These are phyloP conservation scores for Andrena hattorfiana DNA, from an alignment of 2,888 invertebrate species.

Conservation along the genomic window DNA sequence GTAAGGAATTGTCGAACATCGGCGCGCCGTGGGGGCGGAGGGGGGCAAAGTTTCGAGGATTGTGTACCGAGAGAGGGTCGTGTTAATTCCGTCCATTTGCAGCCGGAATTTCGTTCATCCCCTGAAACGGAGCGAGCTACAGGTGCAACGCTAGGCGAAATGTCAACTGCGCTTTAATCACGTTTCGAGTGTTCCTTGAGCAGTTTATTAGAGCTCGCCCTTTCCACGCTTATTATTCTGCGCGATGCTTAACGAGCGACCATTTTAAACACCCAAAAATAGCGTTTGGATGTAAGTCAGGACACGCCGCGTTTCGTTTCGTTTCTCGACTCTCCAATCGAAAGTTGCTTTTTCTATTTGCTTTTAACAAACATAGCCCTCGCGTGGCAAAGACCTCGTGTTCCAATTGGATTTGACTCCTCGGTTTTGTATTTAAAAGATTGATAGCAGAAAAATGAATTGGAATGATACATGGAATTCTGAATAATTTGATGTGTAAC, in stretches of 20 bases:
- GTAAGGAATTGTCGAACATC: constrained; percentile 26
- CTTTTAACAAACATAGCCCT: no score
- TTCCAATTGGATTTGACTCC: no score
- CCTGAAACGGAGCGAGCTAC: constrained; percentile 30
- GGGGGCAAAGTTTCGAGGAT: constrained; percentile 36
- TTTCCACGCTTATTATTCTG: constrained; percentile 44
- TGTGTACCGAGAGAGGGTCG: constrained; percentile 21
- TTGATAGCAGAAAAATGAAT: no score
- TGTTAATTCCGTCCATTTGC: constrained; percentile 56
- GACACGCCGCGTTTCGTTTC: background rate
- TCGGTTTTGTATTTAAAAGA: no score
- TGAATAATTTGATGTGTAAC: constrained; percentile 13
- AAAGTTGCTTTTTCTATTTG: background rate
- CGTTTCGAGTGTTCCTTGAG: constrained; percentile 48
- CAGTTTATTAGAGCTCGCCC: constrained; percentile 40
- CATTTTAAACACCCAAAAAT: background rate
- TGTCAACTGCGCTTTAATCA: constrained; percentile 57
- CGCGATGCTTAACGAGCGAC: constrained; percentile 38
- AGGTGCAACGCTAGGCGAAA: constrained; percentile 49
- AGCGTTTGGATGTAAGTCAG: background rate
- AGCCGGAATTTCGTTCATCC: constrained; percentile 24
- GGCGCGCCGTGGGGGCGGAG: background rate
- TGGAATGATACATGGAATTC: background rate
- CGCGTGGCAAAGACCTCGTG: no score
- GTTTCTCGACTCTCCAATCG: no score